Percentiles rank a stretch among this genome's conserved stretches.
Evolutionary conservation across 2,888 invertebrate genomes (phyloP).

Genomic region (Apotomis turbidana): DNA sequence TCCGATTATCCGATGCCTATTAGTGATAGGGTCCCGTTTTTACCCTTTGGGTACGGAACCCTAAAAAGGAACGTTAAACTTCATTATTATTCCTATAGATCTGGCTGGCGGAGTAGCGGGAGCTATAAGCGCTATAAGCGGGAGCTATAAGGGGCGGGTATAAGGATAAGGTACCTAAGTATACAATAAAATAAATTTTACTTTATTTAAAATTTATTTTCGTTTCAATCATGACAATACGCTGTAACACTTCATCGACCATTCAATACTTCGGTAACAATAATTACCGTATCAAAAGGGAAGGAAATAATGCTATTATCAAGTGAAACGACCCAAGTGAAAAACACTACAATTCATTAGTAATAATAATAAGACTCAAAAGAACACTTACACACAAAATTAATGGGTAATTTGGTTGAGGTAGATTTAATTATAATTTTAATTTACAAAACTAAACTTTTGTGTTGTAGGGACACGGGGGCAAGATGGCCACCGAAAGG

Average conservation of each 20-base stretch:
- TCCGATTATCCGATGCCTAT: too few species aligned
- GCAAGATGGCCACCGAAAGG: not conserved
- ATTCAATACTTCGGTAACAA: slow-evolving; percentile 81
- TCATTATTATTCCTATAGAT: too few species aligned
- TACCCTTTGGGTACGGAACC: too few species aligned
- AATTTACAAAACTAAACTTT: slow-evolving; percentile 59
- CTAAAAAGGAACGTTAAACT: too few species aligned
- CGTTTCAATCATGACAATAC: slow-evolving; percentile 73
- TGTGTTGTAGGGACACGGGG: slow-evolving; percentile 50
- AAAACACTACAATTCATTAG: slow-evolving; percentile 78
- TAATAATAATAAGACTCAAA: slow-evolving; percentile 81
- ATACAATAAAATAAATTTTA: slow-evolving; percentile 30
- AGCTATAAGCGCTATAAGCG: too few species aligned
- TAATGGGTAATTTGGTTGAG: slow-evolving; percentile 83
- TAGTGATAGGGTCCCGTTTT: too few species aligned
- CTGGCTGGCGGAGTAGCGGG: too few species aligned
- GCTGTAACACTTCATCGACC: slow-evolving; percentile 65
- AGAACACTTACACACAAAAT: slow-evolving; percentile 81
- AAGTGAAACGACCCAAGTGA: slow-evolving; percentile 45
- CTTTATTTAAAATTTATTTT: slow-evolving; percentile 70
- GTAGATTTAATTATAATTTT: slow-evolving; percentile 77
- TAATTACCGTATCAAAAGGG: slow-evolving; percentile 82
- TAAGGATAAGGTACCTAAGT: not conserved
- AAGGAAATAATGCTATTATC: slow-evolving; percentile 75
- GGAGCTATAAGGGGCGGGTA: too few species aligned